Percentiles rank a stretch among this genome's conserved stretches.
phyloP scores from a whole-genome alignment of 2,797 vertebrate genomes.

The Oreonectes daqikongensis region DNA sequence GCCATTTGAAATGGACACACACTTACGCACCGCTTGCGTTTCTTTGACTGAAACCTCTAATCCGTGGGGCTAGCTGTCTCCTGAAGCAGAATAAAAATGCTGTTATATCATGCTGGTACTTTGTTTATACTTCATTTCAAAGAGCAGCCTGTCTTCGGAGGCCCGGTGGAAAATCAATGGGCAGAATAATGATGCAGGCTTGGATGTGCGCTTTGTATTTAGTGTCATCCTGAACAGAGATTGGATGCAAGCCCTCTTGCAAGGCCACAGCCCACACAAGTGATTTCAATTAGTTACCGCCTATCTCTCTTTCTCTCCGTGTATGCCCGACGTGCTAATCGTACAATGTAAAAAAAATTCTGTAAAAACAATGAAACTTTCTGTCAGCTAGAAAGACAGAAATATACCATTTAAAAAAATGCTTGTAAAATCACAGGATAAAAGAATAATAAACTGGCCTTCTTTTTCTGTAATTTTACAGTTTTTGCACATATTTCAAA shows the following conservation, averaged over 20 bases:
- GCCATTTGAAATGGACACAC: constrained; percentile 39
- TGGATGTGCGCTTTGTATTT: constrained; percentile 65
- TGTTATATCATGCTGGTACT: constrained; percentile 60
- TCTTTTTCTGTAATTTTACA: too few species aligned
- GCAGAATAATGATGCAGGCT: constrained; percentile 71
- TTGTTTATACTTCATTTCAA: constrained; percentile 72
- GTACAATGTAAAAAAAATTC: too few species aligned
- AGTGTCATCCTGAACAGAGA: constrained; percentile 43
- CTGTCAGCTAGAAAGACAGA: too few species aligned
- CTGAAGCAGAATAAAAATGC: constrained; percentile 53
- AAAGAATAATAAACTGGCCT: too few species aligned
- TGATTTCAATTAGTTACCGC: constrained; percentile 7
- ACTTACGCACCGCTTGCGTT: constrained; percentile 23
- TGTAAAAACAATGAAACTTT: too few species aligned
- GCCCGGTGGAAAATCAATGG: constrained; percentile 69
- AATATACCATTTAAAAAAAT: too few species aligned
- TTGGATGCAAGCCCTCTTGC: constrained; percentile 9
- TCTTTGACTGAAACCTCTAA: constrained; percentile 52
- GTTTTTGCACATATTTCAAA: too few species aligned
- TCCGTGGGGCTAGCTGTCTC: constrained; percentile 45
- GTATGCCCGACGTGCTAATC: neutral
- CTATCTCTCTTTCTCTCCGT: neutral
- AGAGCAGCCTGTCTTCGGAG: constrained; percentile 61
- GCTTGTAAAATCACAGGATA: too few species aligned
- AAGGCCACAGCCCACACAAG: constrained; percentile 14